Evolutionary conservation across 2,888 invertebrate species (phyloP), one percentile per base, ranked within the genome.

Genomic region (Germaria angustata): DNA sequence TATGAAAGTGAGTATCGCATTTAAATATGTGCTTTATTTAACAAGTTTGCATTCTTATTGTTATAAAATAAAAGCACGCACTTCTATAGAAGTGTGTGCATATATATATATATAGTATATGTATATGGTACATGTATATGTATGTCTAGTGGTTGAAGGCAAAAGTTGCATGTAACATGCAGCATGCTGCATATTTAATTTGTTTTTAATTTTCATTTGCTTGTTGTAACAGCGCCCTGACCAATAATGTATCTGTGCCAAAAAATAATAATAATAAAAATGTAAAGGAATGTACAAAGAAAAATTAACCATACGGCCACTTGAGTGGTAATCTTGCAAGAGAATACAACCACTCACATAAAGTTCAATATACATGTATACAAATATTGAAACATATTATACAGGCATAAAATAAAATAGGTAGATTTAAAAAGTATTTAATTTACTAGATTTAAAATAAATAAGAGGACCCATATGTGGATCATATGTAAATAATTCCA

Each of bases 141-240:
- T 51, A 24, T 78, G 82, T 41, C n/a, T n/a, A 5, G 28, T 6
- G 65, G 78, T 73, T 75, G 57, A 57, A 78, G 61, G 61, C 66
- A 65, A 63, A 59, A 65, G 75, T 80, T 72, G 73, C 77, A 76
- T 78, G 72, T 77, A 68, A 82, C 75, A 78, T 84, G 72, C 78
- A 80, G 78, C 78, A 75, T 83, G 71, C 81, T 78, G 78, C 77
- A 82, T 82, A 79, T 79, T 82, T 79, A 82, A 82, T 79, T 72
- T 51, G 79, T 34, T 82, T 79, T 82, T 82, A 79, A 82, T 82
- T 82, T 79, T 79, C 61, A 78, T 73, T 63, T 75, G 73, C 44
- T 59, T 66, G 39, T 65, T 61, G 28, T 20, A 39, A 46, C 39
- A 59, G n/a, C 36, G 44, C n/a, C 32, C 28, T 46, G 66, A 61